phyloP scores from a whole-genome alignment of 2,797 vertebrate species.

The Gymnocypris eckloni region DNA sequence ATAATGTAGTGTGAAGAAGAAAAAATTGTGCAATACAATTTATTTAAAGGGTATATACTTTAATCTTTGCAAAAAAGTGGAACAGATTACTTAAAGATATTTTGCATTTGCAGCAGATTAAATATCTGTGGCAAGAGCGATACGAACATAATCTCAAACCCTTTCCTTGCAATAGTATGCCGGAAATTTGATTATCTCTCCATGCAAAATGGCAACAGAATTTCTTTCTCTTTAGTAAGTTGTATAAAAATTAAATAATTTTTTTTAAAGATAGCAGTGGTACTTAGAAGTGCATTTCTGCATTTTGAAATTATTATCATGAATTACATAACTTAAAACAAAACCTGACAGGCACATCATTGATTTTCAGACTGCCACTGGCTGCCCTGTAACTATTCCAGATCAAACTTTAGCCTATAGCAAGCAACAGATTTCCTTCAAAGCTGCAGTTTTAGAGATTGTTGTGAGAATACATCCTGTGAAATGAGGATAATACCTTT shows the following conservation, averaged over 20 bases:
- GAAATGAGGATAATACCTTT: constrained; percentile 42
- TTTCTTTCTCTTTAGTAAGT: not conserved
- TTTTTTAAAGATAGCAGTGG: not conserved
- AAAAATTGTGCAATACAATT: not conserved
- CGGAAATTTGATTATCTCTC: constrained; percentile 5
- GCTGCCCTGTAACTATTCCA: constrained; percentile 23
- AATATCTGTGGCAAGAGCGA: constrained; percentile 12
- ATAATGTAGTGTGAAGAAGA: not conserved
- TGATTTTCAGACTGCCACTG: constrained; percentile 36
- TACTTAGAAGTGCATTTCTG: not conserved
- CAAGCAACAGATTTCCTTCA: constrained; percentile 40
- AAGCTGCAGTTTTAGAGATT: constrained; percentile 30
- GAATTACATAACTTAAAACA: constrained; percentile 29
- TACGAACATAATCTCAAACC: constrained; percentile 2
- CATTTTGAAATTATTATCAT: constrained; percentile 15
- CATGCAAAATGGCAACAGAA: not conserved
- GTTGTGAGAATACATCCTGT: constrained; percentile 37
- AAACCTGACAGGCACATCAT: constrained; percentile 28
- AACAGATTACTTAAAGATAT: constrained; percentile 17
- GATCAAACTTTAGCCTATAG: constrained; percentile 34
- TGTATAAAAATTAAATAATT: not conserved
- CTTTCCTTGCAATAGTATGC: not conserved
- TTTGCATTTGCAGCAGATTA: not conserved
- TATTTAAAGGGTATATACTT: not conserved
- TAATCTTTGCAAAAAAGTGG: not conserved